Conservation (phyloP, 2,797 vertebrate species). For the Tokudaia muenninki region DNA sequence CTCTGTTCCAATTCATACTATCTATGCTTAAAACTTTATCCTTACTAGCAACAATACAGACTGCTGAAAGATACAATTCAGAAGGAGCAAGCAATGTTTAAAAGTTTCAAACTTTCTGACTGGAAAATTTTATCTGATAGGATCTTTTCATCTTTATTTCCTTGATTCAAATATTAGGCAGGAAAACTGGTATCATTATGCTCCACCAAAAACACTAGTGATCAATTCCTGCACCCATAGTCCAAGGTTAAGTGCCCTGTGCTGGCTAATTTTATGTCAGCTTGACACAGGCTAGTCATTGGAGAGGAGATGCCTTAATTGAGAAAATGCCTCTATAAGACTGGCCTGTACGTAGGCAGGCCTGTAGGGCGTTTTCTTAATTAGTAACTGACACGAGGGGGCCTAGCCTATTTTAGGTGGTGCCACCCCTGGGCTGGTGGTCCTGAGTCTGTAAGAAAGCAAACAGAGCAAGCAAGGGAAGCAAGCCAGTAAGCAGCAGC, state of each 20-base stretch:
- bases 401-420: background rate
- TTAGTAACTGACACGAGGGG: background rate
- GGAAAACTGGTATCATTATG: background rate
- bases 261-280: background rate
- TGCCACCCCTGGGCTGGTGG: background rate
- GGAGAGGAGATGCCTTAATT: background rate
- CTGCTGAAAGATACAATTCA: background rate
- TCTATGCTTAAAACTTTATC: background rate
- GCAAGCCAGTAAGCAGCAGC: background rate
- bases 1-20: background rate
- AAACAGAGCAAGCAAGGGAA: background rate
- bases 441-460: background rate
- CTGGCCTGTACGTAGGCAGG: background rate
- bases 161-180: background rate
- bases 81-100: background rate
- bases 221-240: background rate
- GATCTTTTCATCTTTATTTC: conserved; percentile 19
- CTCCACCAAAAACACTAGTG: background rate
- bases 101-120: conserved; percentile 33
- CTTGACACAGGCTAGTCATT: background rate
- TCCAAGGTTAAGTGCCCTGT: background rate
- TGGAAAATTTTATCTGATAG: background rate
- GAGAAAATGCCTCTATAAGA: background rate
- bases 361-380: background rate
- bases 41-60: background rate